Conservation (phyloP, 23 tunicate species). For the Styela plicata region DNA sequence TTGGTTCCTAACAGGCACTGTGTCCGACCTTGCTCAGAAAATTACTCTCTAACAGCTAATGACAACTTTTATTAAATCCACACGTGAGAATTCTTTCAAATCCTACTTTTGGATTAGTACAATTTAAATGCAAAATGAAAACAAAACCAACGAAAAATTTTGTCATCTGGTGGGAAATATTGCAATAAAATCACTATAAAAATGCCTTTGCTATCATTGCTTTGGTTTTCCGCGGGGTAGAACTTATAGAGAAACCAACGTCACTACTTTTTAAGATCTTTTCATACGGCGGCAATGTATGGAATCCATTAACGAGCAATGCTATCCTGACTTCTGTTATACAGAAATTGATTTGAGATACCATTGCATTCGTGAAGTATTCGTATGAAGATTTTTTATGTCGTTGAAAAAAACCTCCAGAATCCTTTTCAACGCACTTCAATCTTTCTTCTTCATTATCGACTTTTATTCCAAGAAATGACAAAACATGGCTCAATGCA, state of each 20-base stretch:
- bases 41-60: too few species aligned
- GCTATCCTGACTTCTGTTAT: not conserved
- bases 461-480: not conserved
- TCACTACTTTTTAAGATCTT: too few species aligned
- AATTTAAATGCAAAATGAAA: too few species aligned
- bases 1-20: too few species aligned
- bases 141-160: too few species aligned
- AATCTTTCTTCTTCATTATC: not conserved
- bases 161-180: too few species aligned
- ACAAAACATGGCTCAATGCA: not conserved
- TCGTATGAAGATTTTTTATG: not conserved
- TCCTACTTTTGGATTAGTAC: too few species aligned
- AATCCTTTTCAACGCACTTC: not conserved
- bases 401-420: constrained; percentile 10
- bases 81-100: too few species aligned
- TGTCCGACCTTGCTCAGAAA: too few species aligned
- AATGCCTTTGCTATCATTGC: not conserved
- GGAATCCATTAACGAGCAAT: not conserved
- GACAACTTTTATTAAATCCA: too few species aligned
- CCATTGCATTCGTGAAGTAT: not conserved
- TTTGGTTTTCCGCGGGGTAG: not conserved
- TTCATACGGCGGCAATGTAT: not conserved
- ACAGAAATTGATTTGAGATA: not conserved
- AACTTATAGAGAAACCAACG: not conserved
- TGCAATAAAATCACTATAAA: too few species aligned